Percentiles rank a stretch among this genome's conserved stretches.
Evolutionary conservation across 2,797 vertebrate species (phyloP).

Genomic region (Chaenodraco wilsoni): DNA sequence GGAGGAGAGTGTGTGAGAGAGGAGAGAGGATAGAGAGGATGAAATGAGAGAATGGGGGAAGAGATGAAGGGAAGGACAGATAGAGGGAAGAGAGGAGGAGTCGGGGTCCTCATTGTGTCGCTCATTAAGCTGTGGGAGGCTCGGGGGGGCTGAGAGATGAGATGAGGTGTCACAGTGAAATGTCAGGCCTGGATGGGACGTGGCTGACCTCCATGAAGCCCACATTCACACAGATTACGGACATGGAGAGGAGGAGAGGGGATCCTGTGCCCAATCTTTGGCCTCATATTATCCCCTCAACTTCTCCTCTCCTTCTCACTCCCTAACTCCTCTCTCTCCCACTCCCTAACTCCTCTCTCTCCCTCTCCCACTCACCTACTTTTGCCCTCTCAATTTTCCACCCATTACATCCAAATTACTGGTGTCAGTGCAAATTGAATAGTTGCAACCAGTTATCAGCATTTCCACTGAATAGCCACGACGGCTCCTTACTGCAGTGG

Average conservation of each 20-base stretch:
- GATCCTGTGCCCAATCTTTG: conserved; percentile 44
- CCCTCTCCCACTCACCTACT: conserved; percentile 56
- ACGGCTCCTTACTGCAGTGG: conserved; percentile 51
- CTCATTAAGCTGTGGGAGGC: conserved; percentile 80
- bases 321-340: conserved; percentile 36
- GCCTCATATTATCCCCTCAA: conserved; percentile 63
- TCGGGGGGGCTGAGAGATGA: conserved; percentile 71
- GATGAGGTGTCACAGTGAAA: conserved; percentile 82
- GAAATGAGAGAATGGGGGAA: conserved; percentile 63
- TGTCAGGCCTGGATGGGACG: conserved; percentile 78
- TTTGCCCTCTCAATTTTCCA: conserved; percentile 62
- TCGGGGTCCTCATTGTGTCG: conserved; percentile 73
- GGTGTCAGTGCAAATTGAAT: conserved; percentile 72
- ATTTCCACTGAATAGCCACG: conserved; percentile 53
- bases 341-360: conserved; percentile 36
- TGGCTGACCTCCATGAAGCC: conserved; percentile 66
- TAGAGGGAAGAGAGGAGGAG: conserved; percentile 61
- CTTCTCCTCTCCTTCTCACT: conserved; percentile 43
- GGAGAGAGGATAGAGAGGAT: conserved; percentile 63
- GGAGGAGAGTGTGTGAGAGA: conserved; percentile 64
- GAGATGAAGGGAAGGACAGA: conserved; percentile 74
- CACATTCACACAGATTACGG: conserved; percentile 37
- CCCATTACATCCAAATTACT: conserved; percentile 72
- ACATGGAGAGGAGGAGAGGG: conserved; percentile 36
- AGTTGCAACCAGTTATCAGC: conserved; percentile 56